Percentiles rank a stretch among this genome's conserved stretches.
phyloP scores from a whole-genome alignment of 2,797 vertebrate genomes.

The Bryconaethiops microstoma region DNA sequence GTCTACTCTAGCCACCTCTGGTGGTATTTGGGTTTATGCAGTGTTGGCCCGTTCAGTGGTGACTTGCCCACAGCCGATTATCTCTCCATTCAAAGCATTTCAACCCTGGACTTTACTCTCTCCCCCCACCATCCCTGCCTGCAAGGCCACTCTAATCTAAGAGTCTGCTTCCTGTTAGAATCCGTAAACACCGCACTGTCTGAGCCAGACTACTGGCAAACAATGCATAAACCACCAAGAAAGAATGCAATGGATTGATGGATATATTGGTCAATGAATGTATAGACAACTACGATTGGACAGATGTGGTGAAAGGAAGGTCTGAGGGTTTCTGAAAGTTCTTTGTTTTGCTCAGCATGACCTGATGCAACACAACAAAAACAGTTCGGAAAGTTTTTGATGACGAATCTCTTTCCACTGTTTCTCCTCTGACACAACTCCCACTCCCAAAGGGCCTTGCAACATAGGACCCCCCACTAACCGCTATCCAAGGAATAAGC shows the following conservation, averaged over 20 bases:
- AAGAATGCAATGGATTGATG: conserved; percentile 42
- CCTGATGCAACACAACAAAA: background rate
- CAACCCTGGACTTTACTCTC: conserved; percentile 68
- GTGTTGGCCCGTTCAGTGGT: conserved; percentile 8
- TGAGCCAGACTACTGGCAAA: conserved; percentile 61
- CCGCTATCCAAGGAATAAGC: conserved; percentile 61
- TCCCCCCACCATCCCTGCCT: conserved; percentile 29
- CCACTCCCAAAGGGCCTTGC: conserved; percentile 29
- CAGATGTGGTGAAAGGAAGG: background rate
- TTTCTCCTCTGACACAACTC: conserved; percentile 26
- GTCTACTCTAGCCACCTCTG: background rate
- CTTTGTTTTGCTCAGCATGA: background rate
- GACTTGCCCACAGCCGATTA: conserved; percentile 23
- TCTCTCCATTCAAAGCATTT: conserved; percentile 35
- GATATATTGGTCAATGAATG: background rate
- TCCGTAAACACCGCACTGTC: conserved; percentile 72
- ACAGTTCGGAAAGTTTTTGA: conserved; percentile 59
- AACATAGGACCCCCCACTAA: conserved; percentile 3
- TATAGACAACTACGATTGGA: conserved; percentile 49
- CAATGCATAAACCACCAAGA: conserved; percentile 59
- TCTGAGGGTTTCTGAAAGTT: background rate
- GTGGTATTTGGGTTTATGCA: background rate
- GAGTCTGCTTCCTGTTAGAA: conserved; percentile 68
- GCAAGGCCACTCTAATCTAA: conserved; percentile 66
- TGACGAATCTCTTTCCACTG: conserved; percentile 57